Evolutionary conservation across 2,797 vertebrate species (phyloP), one percentile per base, ranked within the genome.

Genomic region (Danio aesculapii): DNA sequence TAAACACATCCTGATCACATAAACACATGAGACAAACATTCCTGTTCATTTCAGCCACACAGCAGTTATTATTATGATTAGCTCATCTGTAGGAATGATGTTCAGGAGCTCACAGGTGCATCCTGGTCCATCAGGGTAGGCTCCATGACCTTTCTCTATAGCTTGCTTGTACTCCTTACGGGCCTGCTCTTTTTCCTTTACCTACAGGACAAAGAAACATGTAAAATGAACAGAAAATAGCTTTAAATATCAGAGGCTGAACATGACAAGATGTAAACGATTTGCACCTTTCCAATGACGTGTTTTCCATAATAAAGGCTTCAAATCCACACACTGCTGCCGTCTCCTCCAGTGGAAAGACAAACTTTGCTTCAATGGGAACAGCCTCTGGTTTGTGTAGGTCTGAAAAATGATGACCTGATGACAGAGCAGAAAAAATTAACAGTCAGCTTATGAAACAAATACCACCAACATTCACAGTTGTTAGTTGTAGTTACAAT

Each of bases 111-210:
- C 93, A 97, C 96, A 0, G 93, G 94, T 16, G 92, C 90, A n/a
- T 96, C 95, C 90, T 98, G 96, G 89, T 97, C 95, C 96, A 97
- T 95, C 44, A 97, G 90, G n/a, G 81, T 97, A 97, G 7, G 96
- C 95, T 13, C 96, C 96, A 5, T 97, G 93, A 8, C 96, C 96
- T 81, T 88, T 88, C 64, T 89, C 88, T 52, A 98, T 70, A 0
- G 96, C 96, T 76, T 92, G 87, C 58, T 78, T 90, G 88, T 98
- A 98, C 74, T 96, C 92, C 55, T 52, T 91, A 47, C 91, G 94
- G 52, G 96, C 97, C 64, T 87, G 66, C 83, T 95, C 93, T 75
- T 97, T 97, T 87, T 97, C 96, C 86, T 97, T 97, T 79, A 97
- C 94, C 96, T 97, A 89, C 50, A 77, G 88, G 13, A 55, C 6